These are phyloP conservation scores for Rynchops niger DNA, from an alignment of 2,113 vertebrate genomes.

Conservation along the genomic window DNA sequence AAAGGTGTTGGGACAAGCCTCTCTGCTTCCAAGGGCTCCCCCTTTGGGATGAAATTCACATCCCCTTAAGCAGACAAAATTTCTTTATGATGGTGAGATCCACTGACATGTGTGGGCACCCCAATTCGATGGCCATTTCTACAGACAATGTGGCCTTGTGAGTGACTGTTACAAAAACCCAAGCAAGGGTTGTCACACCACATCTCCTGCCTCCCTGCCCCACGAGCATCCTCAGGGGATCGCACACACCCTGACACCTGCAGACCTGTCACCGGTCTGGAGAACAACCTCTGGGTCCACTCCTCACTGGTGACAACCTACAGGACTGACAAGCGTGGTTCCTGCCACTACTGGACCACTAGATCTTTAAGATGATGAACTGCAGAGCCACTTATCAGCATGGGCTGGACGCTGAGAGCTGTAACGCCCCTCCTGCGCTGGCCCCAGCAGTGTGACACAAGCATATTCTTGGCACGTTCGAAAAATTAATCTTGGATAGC, in stretches of 20 bases:
- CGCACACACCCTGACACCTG: not conserved
- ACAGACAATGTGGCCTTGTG: not conserved
- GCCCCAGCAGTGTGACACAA: not conserved
- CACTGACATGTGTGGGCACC: not conserved
- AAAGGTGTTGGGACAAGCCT: not conserved
- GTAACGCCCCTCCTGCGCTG: not conserved
- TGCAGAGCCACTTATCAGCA: not conserved
- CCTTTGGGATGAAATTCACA: not conserved
- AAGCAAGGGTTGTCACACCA: accelerated
- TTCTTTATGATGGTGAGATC: not conserved
- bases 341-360: not conserved
- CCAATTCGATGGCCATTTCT: accelerated
- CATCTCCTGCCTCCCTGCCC: not conserved
- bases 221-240: not conserved
- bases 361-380: not conserved
- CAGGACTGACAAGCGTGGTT: not conserved
- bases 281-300: not conserved
- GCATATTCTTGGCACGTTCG: not conserved
- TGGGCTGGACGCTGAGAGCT: not conserved
- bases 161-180: not conserved
- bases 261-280: not conserved
- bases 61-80: not conserved
- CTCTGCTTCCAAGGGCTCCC: not conserved
- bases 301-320: not conserved
- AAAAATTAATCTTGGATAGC: not conserved